Percentiles rank a stretch among this genome's conserved stretches.
Conservation (phyloP, 2,113 vertebrate species). For the Natator depressus region DNA sequence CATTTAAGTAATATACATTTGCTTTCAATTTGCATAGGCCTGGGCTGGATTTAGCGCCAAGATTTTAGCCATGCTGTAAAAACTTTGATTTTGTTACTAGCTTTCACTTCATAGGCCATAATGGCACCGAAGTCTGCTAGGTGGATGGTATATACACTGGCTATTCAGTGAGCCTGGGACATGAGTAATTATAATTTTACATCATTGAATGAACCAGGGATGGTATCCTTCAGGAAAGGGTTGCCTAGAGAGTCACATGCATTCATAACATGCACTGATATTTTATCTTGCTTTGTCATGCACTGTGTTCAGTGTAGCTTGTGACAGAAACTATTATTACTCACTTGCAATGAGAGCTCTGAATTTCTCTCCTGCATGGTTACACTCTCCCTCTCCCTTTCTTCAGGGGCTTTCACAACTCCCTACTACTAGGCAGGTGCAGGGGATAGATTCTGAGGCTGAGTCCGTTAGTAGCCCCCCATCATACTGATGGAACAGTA, state of each 20-base stretch:
- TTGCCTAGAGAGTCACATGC: conserved; percentile 14
- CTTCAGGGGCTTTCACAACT: not conserved
- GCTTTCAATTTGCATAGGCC: not conserved
- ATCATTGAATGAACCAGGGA: conserved; percentile 34
- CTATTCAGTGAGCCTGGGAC: conserved; percentile 36
- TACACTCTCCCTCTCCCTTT: not conserved
- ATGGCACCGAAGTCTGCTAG: conserved; percentile 6
- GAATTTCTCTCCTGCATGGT: not conserved
- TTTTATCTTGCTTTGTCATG: not conserved
- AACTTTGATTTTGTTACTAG: not conserved
- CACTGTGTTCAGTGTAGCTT: not conserved
- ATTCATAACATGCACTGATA: conserved; percentile 1
- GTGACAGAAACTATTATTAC: not conserved
- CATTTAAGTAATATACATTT: not conserved
- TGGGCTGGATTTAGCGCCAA: not conserved
- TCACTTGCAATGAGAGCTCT: not conserved
- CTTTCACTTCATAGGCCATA: not conserved
- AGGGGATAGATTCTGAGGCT: not conserved
- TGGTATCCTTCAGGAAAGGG: not conserved
- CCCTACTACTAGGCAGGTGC: not conserved
- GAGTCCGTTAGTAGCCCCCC: not conserved
- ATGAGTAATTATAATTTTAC: conserved; percentile 55
- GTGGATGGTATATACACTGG: conserved; percentile 37
- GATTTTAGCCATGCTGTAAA: not conserved
- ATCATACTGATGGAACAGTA: not conserved